A percentile compares a stretch with the other conserved stretches of the same genome.
These are phyloP conservation scores for Danaus plexippus DNA, from an alignment of 1,140 invertebrate species.

Conservation along the genomic window DNA sequence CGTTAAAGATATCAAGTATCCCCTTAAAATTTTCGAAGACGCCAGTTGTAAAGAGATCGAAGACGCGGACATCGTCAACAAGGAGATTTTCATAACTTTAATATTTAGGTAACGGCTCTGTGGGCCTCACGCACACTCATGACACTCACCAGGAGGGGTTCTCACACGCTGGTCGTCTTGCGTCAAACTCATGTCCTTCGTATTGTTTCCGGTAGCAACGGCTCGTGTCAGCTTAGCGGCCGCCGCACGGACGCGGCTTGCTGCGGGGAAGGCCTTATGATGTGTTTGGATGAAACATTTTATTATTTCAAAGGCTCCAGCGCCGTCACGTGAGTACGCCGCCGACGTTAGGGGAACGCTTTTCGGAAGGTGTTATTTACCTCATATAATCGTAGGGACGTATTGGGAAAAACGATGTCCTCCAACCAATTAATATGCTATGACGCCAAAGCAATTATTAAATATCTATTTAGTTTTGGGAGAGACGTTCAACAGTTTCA, in stretches of 20 bases:
- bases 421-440: slow-evolving; percentile 31
- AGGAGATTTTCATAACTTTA: slow-evolving; percentile 30
- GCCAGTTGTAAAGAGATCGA: slow-evolving; percentile 13
- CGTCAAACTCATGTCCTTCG: background rate
- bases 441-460: slow-evolving; percentile 35
- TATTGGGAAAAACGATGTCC: slow-evolving; percentile 20
- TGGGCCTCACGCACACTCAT: background rate
- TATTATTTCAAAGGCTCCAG: slow-evolving; percentile 30
- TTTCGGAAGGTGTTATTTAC: background rate
- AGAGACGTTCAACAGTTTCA: slow-evolving; percentile 10
- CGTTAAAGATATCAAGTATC: slow-evolving; percentile 32
- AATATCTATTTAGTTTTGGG: slow-evolving; percentile 25
- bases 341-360: slow-evolving; percentile 1
- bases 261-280: slow-evolving; percentile 31
- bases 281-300: slow-evolving; percentile 26
- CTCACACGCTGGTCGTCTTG: too few relatives aligned
- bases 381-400: slow-evolving; percentile 22
- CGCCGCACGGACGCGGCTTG: slow-evolving; percentile 33
- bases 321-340: slow-evolving; percentile 5
- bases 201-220: slow-evolving; percentile 33
- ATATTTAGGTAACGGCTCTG: slow-evolving; percentile 30
- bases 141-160: background rate
- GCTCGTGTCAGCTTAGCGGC: slow-evolving; percentile 40
- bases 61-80: background rate
- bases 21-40: slow-evolving; percentile 25